Evolutionary conservation across 2,888 invertebrate species (phyloP), one percentile per base, ranked within the genome.

Genomic region (Parnassius apollo): DNA sequence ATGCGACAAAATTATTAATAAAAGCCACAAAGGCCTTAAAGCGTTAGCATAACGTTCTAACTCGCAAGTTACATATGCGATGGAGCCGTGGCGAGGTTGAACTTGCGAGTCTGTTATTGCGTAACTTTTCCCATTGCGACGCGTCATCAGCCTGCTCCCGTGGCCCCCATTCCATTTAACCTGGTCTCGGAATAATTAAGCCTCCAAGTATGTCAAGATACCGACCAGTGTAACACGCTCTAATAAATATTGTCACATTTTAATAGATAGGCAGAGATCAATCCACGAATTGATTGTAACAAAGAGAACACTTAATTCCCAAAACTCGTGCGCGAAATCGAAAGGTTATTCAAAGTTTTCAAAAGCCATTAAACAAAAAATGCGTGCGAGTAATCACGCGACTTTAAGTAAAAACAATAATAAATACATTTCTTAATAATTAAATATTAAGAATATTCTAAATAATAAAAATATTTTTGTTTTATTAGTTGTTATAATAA

Each of bases 121-220:
- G 75, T 76, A 87, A 87, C 82, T 86, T 85, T 85, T 78, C 78
- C 77, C 82, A 84, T 85, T 81, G 85, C 79, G 75, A 80, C 80
- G 78, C 13, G 83, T 80, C 78, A 75, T 76, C 74, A 72, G 69
- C 66, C 42, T 65, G 63, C 66, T 65, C 65, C 59, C 58, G 53
- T 64, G 65, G 62, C 62, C 50, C 56, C 13, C 57, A 49, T 44
- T 45, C 45, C 62, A 61, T 69, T 61, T 69, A 68, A 70, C 70
- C 71, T 69, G 71, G 69, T 50, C 45, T 59, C 22, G 67, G 66
- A 64, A 75, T 83, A 82, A 86, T 85, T 82, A 86, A 76, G 69
- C 77, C 75, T 64, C 60, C 60, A 57, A 65, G 66, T 68, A 58
- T 58, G 49, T 9, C 8, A 8, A 18, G 42, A 35, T 22, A 35